A percentile compares a stretch with the other conserved stretches of the same genome.
These are phyloP conservation scores for Ctenosaura bakeri DNA, from an alignment of 2,797 vertebrate species.

Conservation along the genomic window DNA sequence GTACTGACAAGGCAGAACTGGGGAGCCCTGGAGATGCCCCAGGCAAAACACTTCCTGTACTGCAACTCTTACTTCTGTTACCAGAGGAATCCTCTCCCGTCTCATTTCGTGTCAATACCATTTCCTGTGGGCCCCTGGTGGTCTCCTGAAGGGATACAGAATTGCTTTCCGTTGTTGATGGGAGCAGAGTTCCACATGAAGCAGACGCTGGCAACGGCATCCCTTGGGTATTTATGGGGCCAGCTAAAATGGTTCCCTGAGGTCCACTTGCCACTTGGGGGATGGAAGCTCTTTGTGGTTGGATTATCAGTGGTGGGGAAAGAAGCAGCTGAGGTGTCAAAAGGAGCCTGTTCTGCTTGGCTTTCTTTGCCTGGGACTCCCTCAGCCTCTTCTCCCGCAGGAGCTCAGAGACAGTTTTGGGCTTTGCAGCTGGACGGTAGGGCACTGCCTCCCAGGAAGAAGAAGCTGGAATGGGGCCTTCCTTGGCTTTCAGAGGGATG, in stretches of 20 bases:
- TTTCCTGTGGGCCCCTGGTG: slow-evolving; percentile 1
- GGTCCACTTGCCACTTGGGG: neutral
- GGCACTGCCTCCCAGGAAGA: neutral
- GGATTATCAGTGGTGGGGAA: slow-evolving; percentile 68
- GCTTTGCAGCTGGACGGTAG: slow-evolving; percentile 59
- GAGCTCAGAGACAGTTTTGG: slow-evolving; percentile 80
- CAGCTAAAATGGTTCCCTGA: neutral
- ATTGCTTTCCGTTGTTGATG: neutral
- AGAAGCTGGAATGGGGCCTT: fast-evolving
- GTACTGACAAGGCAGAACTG: fast-evolving
- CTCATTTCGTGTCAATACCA: neutral
- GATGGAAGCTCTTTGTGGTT: slow-evolving; percentile 35
- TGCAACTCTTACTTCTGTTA: neutral
- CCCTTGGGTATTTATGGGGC: neutral
- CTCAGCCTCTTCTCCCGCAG: slow-evolving; percentile 77
- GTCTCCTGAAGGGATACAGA: slow-evolving; percentile 3
- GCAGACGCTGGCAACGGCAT: neutral
- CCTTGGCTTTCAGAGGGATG: neutral
- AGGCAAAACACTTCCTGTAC: neutral
- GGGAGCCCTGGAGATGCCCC: too few species aligned
- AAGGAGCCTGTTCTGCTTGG: neutral
- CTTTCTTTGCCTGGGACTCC: slow-evolving; percentile 59
- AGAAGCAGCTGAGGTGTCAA: slow-evolving; percentile 68
- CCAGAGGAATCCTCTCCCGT: neutral
- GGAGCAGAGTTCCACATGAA: neutral